Evolutionary conservation across 2,113 vertebrate species (phyloP), one percentile per base, ranked within the genome.

Genomic region (Toxotes chatareus): DNA sequence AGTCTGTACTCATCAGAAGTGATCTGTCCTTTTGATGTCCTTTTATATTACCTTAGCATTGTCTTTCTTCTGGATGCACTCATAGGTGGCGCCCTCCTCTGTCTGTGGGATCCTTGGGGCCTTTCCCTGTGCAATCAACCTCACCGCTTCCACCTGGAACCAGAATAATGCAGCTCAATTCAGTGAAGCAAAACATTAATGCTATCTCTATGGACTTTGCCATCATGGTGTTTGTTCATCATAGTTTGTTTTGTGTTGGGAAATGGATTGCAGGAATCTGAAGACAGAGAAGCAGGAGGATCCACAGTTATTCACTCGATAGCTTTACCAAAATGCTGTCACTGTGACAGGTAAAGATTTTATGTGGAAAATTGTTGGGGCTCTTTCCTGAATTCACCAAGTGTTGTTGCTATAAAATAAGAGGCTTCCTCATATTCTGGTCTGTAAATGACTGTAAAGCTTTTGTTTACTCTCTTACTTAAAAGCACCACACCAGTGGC

Each of bases 11-110:
- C 6, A 27, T 64, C 38, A 44, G 57, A 34, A 51, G 46, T 40
- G 13, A 44, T 13, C 2, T 19, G 32, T 44, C 27, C 13, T 27
- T 27, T 27, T 19, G 36, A 5, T 65, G 19, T 32, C 8, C 2
- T 23, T 14, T 21, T 16, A 7, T 9, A 2, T 74, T 12, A 97
- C 97, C 96, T 94, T 96, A 1, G 96, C 85, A 0, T 95, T 96
- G 19, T 96, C 96, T 64, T 97, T 97, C 85, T 96, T 97, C 89
- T 97, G 96, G 83, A 97, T 97, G 49, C 96, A 95, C 85, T 97
- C 97, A 0, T 97, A 97, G 0, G 95, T 96, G 63, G 96, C 97
- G 3, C 97, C 96, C 62, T 96, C 95, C 61, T 92, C 73, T 2
- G 96, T 93, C 84, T 97, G 97, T 1, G 71, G 90, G 75, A 96